These are phyloP conservation scores for Pangasius djambal DNA, from an alignment of 2,797 vertebrate species.

Conservation along the genomic window DNA sequence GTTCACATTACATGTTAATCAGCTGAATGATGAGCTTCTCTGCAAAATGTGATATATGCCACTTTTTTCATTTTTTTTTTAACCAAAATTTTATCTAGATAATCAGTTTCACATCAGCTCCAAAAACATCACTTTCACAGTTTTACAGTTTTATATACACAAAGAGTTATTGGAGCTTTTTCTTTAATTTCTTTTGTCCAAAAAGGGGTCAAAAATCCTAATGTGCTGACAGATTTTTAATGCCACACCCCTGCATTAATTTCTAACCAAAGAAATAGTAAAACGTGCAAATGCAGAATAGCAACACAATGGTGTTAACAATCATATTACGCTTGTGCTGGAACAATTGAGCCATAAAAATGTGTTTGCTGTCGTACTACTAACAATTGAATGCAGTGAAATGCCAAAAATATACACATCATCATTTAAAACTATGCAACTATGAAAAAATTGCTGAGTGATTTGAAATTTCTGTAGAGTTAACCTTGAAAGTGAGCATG, in stretches of 20 bases:
- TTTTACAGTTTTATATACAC: background rate
- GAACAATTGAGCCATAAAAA: background rate
- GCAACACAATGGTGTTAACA: background rate
- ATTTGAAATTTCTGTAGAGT: background rate
- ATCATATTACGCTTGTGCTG: background rate
- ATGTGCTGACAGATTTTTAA: background rate
- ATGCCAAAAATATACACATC: background rate
- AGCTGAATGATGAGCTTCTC: background rate
- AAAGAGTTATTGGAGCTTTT: background rate
- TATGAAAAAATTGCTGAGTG: background rate
- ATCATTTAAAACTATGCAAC: background rate
- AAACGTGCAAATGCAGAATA: background rate
- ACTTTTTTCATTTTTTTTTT: background rate
- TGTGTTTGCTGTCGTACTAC: background rate
- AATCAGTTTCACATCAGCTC: background rate
- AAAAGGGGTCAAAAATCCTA: background rate
- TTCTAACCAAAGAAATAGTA: background rate
- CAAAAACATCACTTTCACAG: background rate
- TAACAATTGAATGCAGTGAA: background rate
- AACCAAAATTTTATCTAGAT: background rate
- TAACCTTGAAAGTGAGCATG: background rate
- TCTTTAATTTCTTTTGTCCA: background rate
- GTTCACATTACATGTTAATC: background rate
- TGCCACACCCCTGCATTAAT: background rate
- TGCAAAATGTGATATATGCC: background rate